These are phyloP conservation scores for Ladona fulva DNA, from an alignment of 1,140 invertebrate species.

Conservation along the genomic window DNA sequence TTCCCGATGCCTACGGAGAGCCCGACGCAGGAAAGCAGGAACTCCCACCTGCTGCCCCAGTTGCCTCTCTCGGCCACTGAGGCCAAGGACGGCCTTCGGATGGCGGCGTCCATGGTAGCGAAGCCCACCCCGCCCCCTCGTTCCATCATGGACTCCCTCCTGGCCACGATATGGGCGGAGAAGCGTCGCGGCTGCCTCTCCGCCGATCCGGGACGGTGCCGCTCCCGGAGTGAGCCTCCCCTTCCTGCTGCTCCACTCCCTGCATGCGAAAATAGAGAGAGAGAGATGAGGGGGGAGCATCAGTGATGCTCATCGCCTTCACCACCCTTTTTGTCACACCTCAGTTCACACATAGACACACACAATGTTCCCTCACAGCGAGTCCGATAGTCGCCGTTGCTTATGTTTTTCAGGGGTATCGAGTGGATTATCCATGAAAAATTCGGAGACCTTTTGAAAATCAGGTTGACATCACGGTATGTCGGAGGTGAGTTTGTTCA, in stretches of 20 bases:
- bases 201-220: background rate
- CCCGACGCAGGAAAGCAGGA: conserved; percentile 68
- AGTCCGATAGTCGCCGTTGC: too few species aligned
- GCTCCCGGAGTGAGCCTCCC: conserved; percentile 19
- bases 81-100: conserved; percentile 29
- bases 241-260: background rate
- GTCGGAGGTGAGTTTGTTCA: too few species aligned
- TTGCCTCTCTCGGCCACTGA: conserved; percentile 33
- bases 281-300: background rate
- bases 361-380: too few species aligned
- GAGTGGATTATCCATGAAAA: too few species aligned
- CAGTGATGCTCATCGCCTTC: too few species aligned
- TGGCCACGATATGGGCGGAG: conserved; percentile 27
- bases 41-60: conserved; percentile 48
- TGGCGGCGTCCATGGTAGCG: conserved; percentile 29
- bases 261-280: background rate
- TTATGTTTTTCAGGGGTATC: too few species aligned
- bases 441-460: too few species aligned
- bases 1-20: conserved; percentile 78
- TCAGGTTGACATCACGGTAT: too few species aligned
- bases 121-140: conserved; percentile 14
- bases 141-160: conserved; percentile 25
- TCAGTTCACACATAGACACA: too few species aligned
- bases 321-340: too few species aligned
- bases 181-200: conserved; percentile 23